These are phyloP conservation scores for Allacma fusca DNA, from an alignment of 2,888 invertebrate species.

Conservation along the genomic window DNA sequence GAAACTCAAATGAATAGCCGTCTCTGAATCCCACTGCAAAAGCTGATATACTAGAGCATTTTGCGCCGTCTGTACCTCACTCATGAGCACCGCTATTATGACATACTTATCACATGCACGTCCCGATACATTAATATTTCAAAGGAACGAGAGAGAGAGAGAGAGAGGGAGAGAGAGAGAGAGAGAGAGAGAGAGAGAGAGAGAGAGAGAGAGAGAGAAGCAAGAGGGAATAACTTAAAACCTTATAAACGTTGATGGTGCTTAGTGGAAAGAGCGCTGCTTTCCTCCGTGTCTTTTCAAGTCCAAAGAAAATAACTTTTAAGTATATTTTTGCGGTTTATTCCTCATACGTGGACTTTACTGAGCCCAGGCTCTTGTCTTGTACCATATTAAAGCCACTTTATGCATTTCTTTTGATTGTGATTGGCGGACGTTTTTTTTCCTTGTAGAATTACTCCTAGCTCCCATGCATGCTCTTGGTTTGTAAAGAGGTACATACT, in stretches of 20 bases:
- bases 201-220: neutral
- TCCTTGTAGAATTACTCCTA: neutral
- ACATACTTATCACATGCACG: no score
- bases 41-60: no score
- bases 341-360: conserved; percentile 35
- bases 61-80: no score
- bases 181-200: no score
- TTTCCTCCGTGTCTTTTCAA: neutral
- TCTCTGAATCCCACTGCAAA: no score
- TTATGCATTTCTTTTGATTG: conserved; percentile 39
- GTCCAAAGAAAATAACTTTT: conserved; percentile 5
- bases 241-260: conserved; percentile 4
- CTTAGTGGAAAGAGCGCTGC: neutral
- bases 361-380: conserved; percentile 3
- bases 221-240: conserved; percentile 6
- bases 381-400: conserved; percentile 3
- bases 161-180: conserved; percentile 2
- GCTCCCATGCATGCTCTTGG: neutral
- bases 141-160: neutral
- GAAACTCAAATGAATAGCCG: neutral
- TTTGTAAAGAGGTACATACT: neutral
- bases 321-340: conserved; percentile 30
- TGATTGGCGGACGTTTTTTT: conserved; percentile 30
- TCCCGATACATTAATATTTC: no score
- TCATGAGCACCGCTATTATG: no score